Evolutionary conservation across 2,888 invertebrate genomes (phyloP), one percentile per base, ranked within the genome.

Genomic region (Lomographa bimaculata): DNA sequence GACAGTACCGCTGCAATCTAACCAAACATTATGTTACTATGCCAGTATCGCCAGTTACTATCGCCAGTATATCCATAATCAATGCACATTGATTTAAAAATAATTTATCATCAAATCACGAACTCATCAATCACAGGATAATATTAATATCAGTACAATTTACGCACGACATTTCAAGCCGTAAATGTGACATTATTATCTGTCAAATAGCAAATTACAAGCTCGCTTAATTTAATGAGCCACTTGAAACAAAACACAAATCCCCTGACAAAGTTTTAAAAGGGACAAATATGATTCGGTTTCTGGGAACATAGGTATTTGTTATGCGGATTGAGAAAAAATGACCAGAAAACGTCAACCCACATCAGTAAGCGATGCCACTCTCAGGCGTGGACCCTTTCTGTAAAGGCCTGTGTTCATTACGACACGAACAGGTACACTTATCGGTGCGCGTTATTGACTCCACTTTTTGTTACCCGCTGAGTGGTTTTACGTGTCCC

Each of bases 281-380:
- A 18, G 24, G 25, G 21, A 36, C 36, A 8, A 20, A 41, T 25
- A 29, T 39, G 29, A 32, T 35, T 42, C 14, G 24, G 23, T 34
- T 26, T 33, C 20, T 14, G 14, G 6, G 33, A 66, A 48, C 39
- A 32, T 36, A 36, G 14, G 29, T 44, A 40, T 49, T 49, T 50
- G 51, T 51, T 29, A 53, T 56, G 34, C 43, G 47, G 52, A 54
- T 52, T 54, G 51, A 34, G 53, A 57, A 55, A 57, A 60, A 58
- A 57, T 46, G 54, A 62, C 63, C 50, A 54, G 51, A 60, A 68
- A 64, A 70, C 60, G 71, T 76, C 77, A 67, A 72, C 67, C 73
- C 61, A 56, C 56, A 67, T 74, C 74, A 69, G 58, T 65, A 61
- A 66, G 48, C 44, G 54, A 56, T 50, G 54, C 54, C 57, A 54